Evolutionary conservation across 2,888 invertebrate species (phyloP).

Genomic region (Stictocephala bisonia): DNA sequence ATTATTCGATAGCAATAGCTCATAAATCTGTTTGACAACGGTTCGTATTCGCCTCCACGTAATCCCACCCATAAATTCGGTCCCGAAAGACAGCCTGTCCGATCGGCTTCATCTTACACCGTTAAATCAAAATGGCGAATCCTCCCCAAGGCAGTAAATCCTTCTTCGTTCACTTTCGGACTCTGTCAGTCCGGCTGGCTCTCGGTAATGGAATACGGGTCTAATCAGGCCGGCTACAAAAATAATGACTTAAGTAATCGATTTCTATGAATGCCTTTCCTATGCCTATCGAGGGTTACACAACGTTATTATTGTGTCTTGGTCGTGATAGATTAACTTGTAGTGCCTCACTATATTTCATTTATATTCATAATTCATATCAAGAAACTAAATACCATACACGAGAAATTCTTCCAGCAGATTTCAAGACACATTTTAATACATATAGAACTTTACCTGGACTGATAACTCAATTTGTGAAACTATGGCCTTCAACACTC

Average conservation of each 20-base stretch:
- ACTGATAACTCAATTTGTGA: too few species aligned
- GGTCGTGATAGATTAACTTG: neutral
- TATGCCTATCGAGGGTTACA: neutral
- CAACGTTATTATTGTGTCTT: neutral
- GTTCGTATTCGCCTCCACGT: slow-evolving; percentile 31
- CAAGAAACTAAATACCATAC: too few species aligned
- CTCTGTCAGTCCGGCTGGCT: neutral
- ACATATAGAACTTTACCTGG: too few species aligned
- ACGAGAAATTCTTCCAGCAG: too few species aligned
- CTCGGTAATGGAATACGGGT: neutral
- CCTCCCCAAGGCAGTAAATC: slow-evolving; percentile 4
- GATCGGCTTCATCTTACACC: slow-evolving; percentile 34
- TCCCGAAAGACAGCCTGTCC: slow-evolving; percentile 35
- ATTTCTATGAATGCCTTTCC: too few species aligned
- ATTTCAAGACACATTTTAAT: too few species aligned
- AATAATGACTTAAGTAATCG: too few species aligned
- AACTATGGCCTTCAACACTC: too few species aligned
- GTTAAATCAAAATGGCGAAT: slow-evolving; percentile 25
- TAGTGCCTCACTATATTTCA: too few species aligned
- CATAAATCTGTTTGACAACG: slow-evolving; percentile 37
- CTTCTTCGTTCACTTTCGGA: neutral
- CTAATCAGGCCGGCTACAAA: neutral
- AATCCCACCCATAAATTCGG: slow-evolving; percentile 31
- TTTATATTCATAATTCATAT: too few species aligned
- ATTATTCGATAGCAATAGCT: slow-evolving; percentile 34